A percentile compares a stretch with the other conserved stretches of the same genome.
Evolutionary conservation across 2,113 vertebrate species (phyloP).

Genomic region (sheep (Ovis aries)): ARS-UI_Ramb_v3.0 NC_056054.1:126175001-126175500

Average conservation of each 20-base stretch:
- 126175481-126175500: accelerated
- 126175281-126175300: neutral
- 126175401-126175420: neutral
- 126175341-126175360: neutral
- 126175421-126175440: neutral
- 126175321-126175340: accelerated
- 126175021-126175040: no score
- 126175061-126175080: no score
- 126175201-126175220: no score
- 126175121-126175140: no score
- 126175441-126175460: neutral
- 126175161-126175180: no score
- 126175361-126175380: neutral
- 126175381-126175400: neutral
- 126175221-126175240: no score
- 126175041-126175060: no score
- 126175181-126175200: no score
- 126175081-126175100: no score
- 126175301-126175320: neutral
- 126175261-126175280: neutral
- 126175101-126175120: no score
- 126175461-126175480: neutral
- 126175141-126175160: no score
- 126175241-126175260: neutral
- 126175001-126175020: no score